These are phyloP conservation scores for Zaprionus davidi DNA, from an alignment of 1,140 invertebrate species.

Conservation along the genomic window DNA sequence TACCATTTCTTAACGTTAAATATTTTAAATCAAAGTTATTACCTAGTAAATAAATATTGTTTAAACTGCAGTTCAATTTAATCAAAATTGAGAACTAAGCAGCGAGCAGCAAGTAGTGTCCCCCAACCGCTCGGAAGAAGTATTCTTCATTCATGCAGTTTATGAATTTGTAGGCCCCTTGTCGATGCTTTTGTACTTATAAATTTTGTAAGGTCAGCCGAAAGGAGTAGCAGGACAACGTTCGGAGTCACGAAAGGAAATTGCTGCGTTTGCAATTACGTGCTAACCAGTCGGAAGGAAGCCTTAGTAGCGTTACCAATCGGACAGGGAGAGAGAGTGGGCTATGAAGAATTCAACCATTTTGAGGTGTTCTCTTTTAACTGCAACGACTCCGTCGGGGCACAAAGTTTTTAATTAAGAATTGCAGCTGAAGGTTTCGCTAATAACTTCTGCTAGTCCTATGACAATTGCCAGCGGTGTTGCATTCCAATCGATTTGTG, in stretches of 20 bases:
- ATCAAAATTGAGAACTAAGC: background rate
- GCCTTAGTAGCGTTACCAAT: constrained; percentile 63
- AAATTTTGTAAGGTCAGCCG: constrained; percentile 42
- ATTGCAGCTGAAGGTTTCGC: constrained; percentile 37
- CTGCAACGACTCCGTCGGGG: constrained; percentile 44
- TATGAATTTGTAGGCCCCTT: constrained; percentile 52
- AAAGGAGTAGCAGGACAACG: background rate
- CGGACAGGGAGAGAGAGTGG: constrained; percentile 12
- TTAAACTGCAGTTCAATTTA: background rate
- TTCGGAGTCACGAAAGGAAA: constrained; percentile 31
- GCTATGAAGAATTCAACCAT: constrained; percentile 60
- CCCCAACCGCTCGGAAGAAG: background rate
- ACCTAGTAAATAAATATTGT: background rate
- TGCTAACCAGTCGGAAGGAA: constrained; percentile 48
- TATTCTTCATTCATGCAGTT: constrained; percentile 30
- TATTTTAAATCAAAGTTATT: background rate
- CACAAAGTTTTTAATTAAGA: constrained; percentile 74
- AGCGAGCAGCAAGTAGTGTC: background rate
- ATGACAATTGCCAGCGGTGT: constrained; percentile 22
- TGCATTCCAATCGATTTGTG: constrained; percentile 4
- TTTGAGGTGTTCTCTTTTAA: constrained; percentile 32
- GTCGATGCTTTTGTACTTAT: constrained; percentile 37
- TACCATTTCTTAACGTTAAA: no score
- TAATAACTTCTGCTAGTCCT: constrained; percentile 38
- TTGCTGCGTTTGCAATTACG: constrained; percentile 65